phyloP scores from a whole-genome alignment of 2,797 vertebrate genomes.

The Eospalax fontanierii region DNA sequence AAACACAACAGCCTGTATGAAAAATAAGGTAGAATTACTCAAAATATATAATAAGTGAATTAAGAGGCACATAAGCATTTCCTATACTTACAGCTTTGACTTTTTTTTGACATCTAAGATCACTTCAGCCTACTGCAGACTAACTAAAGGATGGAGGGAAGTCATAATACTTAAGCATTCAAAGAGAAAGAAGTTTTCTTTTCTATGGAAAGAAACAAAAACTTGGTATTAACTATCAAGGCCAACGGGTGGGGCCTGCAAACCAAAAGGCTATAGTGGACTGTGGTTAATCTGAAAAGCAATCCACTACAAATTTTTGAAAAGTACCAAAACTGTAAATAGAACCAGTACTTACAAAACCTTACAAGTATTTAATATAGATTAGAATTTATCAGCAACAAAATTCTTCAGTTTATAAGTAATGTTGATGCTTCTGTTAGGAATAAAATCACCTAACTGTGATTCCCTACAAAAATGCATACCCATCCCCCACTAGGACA shows the following conservation, averaged over 20 bases:
- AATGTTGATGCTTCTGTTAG: constrained; percentile 73
- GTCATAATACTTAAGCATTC: constrained; percentile 92
- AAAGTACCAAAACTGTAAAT: constrained; percentile 88
- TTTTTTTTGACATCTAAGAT: constrained; percentile 79
- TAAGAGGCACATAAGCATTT: constrained; percentile 69
- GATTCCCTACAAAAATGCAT: constrained; percentile 70
- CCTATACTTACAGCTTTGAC: constrained; percentile 71
- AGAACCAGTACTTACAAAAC: constrained; percentile 68
- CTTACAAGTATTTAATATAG: constrained; percentile 76
- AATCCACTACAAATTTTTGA: constrained; percentile 93
- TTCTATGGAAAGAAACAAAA: constrained; percentile 94
- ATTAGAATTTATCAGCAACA: constrained; percentile 72
- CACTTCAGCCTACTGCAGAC: constrained; percentile 88
- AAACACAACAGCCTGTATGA: not conserved
- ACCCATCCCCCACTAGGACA: constrained; percentile 81
- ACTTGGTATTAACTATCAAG: constrained; percentile 92
- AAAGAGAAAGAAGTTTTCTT: constrained; percentile 90
- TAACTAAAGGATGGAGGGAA: constrained; percentile 92
- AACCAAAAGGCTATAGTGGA: constrained; percentile 92
- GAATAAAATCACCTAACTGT: constrained; percentile 77
- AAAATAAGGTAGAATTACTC: constrained; percentile 51
- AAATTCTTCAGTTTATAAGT: constrained; percentile 76
- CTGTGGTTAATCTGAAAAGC: constrained; percentile 93
- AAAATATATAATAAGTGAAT: constrained; percentile 67
- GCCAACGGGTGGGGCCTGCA: constrained; percentile 92